Base-by-base conservation (phyloP, 1,140 invertebrate genomes). In the Arctopsyche grandis region DNA sequence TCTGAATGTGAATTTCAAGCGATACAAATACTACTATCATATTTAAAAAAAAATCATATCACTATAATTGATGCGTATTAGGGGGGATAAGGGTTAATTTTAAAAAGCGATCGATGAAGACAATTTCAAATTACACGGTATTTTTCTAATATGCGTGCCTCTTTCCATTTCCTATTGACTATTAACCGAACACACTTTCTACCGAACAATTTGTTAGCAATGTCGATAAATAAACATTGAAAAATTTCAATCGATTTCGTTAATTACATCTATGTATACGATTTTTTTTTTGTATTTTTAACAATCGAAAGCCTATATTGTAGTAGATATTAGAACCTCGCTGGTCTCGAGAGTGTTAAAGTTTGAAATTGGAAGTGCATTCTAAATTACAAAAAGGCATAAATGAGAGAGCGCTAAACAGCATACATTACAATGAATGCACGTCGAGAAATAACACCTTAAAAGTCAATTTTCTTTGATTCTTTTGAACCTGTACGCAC, bases 381-480 rank as follows among this genome's bases (percentile, higher is more conserved):
- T 52, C 48, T 16, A 52, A 52, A 52, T 52, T 52, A 52, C 48
- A 38, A 38, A 38, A 38, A 38, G 29, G 29, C 7, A 16, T 52
- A 52, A 3, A 52, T 10, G 48, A 52, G 12, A 16, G 29, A 38
- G 29, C 12, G 48, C 16, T 52, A 52, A 52, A 52, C 48, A 16
- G 48, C 48, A 4, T 52, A 52, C 48, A 52, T 52, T 52, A 52
- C 48, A 52, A 38, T 16, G 48, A 52, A 14, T 52, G 12, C 48
- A 52, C 48, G 48, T 52, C 48, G 48, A 52, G 16, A 12, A 52
- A 16, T 52, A 52, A 52, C 60, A 21, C 24, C 60, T 1, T 70
- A 70, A 70, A 70, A 70, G 26, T 70, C 69, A 70, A 70, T 70
- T 70, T 70, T 70, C 38, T 66, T 12, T 22, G 24, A 21, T 22